Evolutionary conservation across 2,113 vertebrate genomes (phyloP), one percentile per base, ranked within the genome.

Genomic region (Brevimyrus niger): DNA sequence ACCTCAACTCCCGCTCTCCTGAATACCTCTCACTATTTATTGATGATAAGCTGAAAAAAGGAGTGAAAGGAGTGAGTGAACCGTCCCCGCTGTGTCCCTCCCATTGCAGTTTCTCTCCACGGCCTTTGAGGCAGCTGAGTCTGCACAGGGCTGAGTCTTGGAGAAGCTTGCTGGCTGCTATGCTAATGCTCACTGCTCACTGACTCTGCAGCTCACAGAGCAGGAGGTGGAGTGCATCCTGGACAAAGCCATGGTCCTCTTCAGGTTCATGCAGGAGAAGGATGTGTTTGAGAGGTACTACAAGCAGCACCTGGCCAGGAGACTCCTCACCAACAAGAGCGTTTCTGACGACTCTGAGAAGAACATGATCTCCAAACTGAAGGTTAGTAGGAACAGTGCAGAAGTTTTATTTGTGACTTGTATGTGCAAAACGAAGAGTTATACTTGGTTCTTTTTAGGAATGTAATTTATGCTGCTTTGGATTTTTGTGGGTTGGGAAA

Each of bases 21-120:
- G 98, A 99, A 95, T 99, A 99, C 95, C 96, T 99, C 93, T 99
- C 98, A 17, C 97, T 99, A 95, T 99, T 99, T 96, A 99, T 99
- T 94, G 98, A 99, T 23, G 98, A 99, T 95, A 99, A 99, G 91
- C 96, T 99, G 89, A 99, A 99, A 96, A 99, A 99, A 90, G 98
- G 98, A 93, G 98, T 98, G 38, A 99, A 99, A 96, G 98, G 98
- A 93, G 98, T 99, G 96, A 95, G 97, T 96, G 88, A 1, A 27
- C 10, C 21, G 1, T 84, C 82, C 19, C 1, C 17, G 38, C 19
- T 5, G 38, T 7, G 7, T 55, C 53, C 19, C 53, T 17, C 2
- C 73, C 6, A 8, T 38, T 42, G 4, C 73, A 38, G 2, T 15
- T 38, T 31, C 65, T 15, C n/a, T 15, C n/a, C 65, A 13, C 27